phyloP scores from a whole-genome alignment of 2,797 vertebrate genomes.

The Sebastes trivittatus region DNA sequence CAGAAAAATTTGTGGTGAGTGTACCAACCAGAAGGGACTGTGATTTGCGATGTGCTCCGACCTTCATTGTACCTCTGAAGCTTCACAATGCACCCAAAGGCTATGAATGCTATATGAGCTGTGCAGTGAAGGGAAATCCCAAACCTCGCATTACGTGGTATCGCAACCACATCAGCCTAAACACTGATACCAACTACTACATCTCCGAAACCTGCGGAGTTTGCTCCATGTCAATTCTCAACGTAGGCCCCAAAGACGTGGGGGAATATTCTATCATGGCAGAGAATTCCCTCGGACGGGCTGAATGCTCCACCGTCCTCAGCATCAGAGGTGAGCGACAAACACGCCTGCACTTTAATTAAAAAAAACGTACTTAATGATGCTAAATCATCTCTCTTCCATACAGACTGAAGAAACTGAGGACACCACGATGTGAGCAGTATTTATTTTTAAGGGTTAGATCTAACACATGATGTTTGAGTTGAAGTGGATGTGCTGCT shows the following conservation, averaged over 20 bases:
- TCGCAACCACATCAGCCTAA: slow-evolving; percentile 83
- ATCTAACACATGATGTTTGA: not conserved
- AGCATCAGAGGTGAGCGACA: slow-evolving; percentile 82
- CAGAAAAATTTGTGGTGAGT: slow-evolving; percentile 78
- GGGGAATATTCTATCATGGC: slow-evolving; percentile 85
- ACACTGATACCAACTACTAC: slow-evolving; percentile 79
- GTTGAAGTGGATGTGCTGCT: slow-evolving; percentile 4
- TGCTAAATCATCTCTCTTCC: not conserved
- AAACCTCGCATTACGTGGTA: slow-evolving; percentile 87
- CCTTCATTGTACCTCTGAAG: slow-evolving; percentile 85
- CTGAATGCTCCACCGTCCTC: slow-evolving; percentile 82
- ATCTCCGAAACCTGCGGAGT: slow-evolving; percentile 87
- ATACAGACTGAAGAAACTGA: slow-evolving; percentile 63
- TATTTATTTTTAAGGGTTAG: not conserved
- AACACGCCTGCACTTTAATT: not conserved
- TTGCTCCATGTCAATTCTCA: slow-evolving; percentile 86
- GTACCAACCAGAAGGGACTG: slow-evolving; percentile 66
- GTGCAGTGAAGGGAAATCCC: slow-evolving; percentile 87
- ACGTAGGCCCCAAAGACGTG: slow-evolving; percentile 78
- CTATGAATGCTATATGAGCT: slow-evolving; percentile 90
- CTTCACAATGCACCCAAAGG: slow-evolving; percentile 85
- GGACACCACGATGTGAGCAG: not conserved
- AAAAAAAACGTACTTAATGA: not conserved
- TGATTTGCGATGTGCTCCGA: slow-evolving; percentile 78
- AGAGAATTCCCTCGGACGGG: slow-evolving; percentile 83